Evolutionary conservation across 2,888 invertebrate genomes (phyloP).

Genomic region (Romanomermis culicivorax): DNA sequence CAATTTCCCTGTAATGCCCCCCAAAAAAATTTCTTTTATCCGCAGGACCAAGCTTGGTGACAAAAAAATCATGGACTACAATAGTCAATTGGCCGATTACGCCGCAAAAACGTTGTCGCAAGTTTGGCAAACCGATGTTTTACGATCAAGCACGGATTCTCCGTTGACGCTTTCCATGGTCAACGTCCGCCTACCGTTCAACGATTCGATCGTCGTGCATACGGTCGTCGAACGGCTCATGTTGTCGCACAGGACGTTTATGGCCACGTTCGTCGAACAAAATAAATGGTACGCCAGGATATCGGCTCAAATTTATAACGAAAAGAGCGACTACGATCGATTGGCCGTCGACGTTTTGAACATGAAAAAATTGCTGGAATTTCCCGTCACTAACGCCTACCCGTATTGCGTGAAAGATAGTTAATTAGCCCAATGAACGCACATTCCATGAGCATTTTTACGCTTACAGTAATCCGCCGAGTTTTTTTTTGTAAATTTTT

Average conservation of each 20-base stretch:
- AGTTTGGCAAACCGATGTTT: conserved; percentile 2
- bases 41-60: neutral
- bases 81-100: neutral
- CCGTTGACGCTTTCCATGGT: neutral
- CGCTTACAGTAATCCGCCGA: no score
- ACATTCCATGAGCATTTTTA: no score
- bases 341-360: neutral
- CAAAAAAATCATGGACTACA: neutral
- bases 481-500: no score
- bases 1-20: no score
- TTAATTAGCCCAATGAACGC: no score
- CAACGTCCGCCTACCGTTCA: neutral
- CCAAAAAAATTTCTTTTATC: no score
- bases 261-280: neutral
- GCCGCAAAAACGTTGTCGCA: neutral
- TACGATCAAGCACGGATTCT: neutral
- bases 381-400: neutral
- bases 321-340: neutral
- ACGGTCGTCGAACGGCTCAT: neutral
- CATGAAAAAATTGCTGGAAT: neutral
- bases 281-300: neutral
- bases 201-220: neutral
- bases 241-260: neutral
- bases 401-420: neutral
- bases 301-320: conserved; percentile 7